Conservation (phyloP, 1,140 invertebrate genomes). For the Thrips palmi region DNA sequence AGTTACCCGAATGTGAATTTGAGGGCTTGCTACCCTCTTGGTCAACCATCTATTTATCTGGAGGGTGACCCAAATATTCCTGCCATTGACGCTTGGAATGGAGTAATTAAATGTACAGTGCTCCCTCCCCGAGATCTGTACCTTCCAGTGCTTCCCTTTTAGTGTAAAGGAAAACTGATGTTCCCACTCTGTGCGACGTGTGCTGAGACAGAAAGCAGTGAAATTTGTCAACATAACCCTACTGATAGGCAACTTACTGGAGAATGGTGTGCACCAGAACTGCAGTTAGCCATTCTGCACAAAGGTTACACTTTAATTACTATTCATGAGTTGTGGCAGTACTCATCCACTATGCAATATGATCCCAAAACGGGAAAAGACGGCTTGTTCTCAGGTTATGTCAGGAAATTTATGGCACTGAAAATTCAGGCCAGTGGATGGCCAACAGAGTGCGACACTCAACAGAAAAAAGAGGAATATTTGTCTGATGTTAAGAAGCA, state of each 20-base stretch:
- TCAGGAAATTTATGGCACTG: conserved; percentile 21
- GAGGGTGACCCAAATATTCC: too few species aligned
- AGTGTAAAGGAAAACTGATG: conserved; percentile 17
- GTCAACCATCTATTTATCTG: too few species aligned
- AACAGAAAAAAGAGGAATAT: conserved; percentile 18
- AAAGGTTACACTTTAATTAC: conserved; percentile 21
- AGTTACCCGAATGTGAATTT: background rate
- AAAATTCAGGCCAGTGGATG: conserved; percentile 21
- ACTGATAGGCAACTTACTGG: conserved; percentile 20
- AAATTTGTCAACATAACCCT: conserved; percentile 16
- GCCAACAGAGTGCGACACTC: conserved; percentile 17
- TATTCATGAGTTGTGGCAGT: conserved; percentile 23
- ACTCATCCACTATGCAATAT: conserved; percentile 13
- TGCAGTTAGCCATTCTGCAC: conserved; percentile 20
- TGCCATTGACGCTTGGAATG: conserved; percentile 10
- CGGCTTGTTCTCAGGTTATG: conserved; percentile 19
- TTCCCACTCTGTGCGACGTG: conserved; percentile 19
- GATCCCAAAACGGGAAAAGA: conserved; percentile 8
- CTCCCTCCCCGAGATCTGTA: conserved; percentile 19
- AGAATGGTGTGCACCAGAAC: conserved; percentile 22
- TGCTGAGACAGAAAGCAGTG: conserved; percentile 8
- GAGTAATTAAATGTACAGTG: conserved; percentile 18
- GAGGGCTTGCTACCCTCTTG: conserved; percentile 3
- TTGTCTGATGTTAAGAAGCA: conserved; percentile 18
- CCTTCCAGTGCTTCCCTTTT: conserved; percentile 18